phyloP scores from a whole-genome alignment of 2,113 vertebrate species.

The Tetrao urogallus region DNA sequence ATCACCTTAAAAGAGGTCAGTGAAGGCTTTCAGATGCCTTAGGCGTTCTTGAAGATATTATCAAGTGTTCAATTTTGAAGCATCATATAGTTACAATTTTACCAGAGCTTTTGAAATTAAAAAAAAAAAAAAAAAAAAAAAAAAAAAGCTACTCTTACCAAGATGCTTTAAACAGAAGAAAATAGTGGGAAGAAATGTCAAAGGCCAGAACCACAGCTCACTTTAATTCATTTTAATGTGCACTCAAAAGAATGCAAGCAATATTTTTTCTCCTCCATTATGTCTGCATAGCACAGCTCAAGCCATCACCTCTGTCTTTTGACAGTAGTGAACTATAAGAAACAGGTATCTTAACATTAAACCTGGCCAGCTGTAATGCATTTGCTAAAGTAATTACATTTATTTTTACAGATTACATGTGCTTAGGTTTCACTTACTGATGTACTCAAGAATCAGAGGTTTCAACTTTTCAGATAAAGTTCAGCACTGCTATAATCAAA shows the following conservation, averaged over 20 bases:
- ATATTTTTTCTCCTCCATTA: neutral
- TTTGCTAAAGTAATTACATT: slow-evolving; percentile 69
- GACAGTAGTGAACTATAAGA: neutral
- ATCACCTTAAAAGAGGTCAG: neutral
- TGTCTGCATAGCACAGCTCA: neutral
- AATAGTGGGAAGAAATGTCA: neutral
- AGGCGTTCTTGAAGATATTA: neutral
- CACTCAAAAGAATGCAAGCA: neutral
- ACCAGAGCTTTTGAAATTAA: neutral
- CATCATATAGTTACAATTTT: neutral
- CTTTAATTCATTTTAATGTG: slow-evolving; percentile 15
- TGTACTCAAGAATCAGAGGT: slow-evolving; percentile 46
- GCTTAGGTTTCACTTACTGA: slow-evolving; percentile 56
- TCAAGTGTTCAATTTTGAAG: slow-evolving; percentile 38
- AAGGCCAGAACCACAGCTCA: neutral
- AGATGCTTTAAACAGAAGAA: slow-evolving; percentile 33
- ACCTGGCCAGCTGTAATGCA: slow-evolving; percentile 48
- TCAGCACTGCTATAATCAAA: slow-evolving; percentile 51
- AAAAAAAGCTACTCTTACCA: neutral
- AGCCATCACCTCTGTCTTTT: slow-evolving; percentile 27
- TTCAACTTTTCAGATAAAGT: slow-evolving; percentile 32
- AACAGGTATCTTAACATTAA: slow-evolving; percentile 42
- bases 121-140: neutral
- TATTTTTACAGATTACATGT: slow-evolving; percentile 60
- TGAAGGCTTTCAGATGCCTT: neutral